Base-by-base conservation (phyloP, 1,140 invertebrate genomes). In the Sycobia sp. region DNA sequence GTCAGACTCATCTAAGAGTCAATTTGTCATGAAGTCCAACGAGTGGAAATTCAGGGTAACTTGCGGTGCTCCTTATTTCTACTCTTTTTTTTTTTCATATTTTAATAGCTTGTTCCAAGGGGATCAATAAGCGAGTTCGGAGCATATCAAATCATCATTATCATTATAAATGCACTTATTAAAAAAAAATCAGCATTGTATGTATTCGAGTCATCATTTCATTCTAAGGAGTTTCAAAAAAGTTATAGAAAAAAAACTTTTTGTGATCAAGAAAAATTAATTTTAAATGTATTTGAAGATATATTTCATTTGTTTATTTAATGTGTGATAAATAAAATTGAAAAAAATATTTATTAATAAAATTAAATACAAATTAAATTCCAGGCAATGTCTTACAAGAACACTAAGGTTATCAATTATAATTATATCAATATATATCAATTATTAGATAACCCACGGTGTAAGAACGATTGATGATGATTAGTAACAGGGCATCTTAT, bases 1-100 rank as follows among this genome's bases (percentile, higher is more conserved):
- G 72, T 74, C 76, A 73, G 78, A 83, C 77, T 84, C 84, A 72
- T 79, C 71, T 76, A 81, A 77, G 73, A 80, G 68, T 73, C 76
- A 71, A 66, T 72, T 82, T 77, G 78, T 85, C 77, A 83, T 87
- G 82, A 88, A 89, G 84, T 87, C 86, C 72, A 87, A 88, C 84
- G 88, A 90, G 80, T 89, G 88, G 89, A 90, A 90, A 86, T 90
- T 89, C 87, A 86, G 88, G 89, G 89, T 90, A 89, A 82, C 73
- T 79, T 77, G 68, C 70, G 71, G 75, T 67, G 74, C 73, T 75
- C 67, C 65, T 68, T 65, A 67, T 76, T 70, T 76, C 75, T 72
- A 59, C 71, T 65, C 53, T 71, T 66, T 62, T 69, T 62, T 69
- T 59, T 71, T 70, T 51, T 69, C 65, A 66, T 59, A 67, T 67